phyloP scores from a whole-genome alignment of 2,888 invertebrate genomes.

The Amphipoea lucens region DNA sequence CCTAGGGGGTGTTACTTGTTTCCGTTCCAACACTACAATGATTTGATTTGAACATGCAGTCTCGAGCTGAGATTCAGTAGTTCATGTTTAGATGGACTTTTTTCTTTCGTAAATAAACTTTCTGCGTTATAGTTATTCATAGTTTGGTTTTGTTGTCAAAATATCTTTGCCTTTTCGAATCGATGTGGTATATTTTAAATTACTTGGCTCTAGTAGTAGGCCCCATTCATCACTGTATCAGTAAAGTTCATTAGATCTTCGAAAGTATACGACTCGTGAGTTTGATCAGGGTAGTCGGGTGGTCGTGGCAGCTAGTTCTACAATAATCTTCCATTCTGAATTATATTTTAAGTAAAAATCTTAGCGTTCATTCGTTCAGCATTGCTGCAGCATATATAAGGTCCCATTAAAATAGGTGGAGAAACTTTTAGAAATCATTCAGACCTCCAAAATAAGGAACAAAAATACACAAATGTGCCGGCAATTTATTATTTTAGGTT shows the following conservation, averaged over 20 bases:
- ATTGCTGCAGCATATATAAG: background rate
- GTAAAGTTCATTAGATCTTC: background rate
- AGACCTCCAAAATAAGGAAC: no score
- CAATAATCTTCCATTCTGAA: background rate
- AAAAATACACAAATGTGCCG: no score
- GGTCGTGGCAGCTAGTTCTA: background rate
- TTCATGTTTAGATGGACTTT: background rate
- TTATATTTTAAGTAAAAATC: background rate
- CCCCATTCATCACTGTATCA: background rate
- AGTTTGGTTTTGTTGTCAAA: background rate
- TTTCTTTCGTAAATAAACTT: background rate
- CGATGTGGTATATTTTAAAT: background rate
- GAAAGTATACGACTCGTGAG: background rate
- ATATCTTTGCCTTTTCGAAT: background rate
- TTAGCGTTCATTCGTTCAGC: background rate
- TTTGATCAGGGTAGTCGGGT: background rate
- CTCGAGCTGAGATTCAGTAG: slow-evolving; percentile 14
- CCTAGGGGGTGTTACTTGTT: slow-evolving; percentile 39
- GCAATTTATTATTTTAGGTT: no score
- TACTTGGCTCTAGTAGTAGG: background rate
- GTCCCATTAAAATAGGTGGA: no score
- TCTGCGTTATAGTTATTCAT: background rate
- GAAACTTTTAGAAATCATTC: no score
- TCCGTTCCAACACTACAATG: slow-evolving; percentile 33
- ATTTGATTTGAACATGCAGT: slow-evolving; percentile 18